Conservation (phyloP, 2,888 invertebrate species). For the Druceiella hillmani region DNA sequence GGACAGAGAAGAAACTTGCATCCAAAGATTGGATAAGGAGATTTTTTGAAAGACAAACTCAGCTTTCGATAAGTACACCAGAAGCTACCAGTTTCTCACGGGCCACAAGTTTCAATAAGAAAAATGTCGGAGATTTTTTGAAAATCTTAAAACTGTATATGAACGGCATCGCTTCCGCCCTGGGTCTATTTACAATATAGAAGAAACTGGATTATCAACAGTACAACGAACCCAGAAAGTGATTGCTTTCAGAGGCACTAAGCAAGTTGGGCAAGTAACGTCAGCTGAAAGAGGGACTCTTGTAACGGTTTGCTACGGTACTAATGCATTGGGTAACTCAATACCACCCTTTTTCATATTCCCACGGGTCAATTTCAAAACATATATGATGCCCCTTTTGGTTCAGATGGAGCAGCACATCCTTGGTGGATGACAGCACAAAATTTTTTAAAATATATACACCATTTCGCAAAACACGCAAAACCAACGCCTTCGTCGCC, state of each 20-base stretch:
- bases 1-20: slow-evolving; percentile 21
- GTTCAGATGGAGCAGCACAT: slow-evolving; percentile 22
- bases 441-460: slow-evolving; percentile 18
- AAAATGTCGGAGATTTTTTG: slow-evolving; percentile 19
- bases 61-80: too few species aligned
- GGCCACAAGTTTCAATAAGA: slow-evolving; percentile 18
- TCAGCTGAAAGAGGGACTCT: slow-evolving; percentile 23
- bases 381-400: slow-evolving; percentile 22
- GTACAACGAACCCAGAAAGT: slow-evolving; percentile 21
- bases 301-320: slow-evolving; percentile 17
- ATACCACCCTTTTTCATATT: slow-evolving; percentile 18
- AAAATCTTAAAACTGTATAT: slow-evolving; percentile 19
- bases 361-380: slow-evolving; percentile 20
- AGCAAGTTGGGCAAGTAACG: slow-evolving; percentile 25
- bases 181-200: slow-evolving; percentile 24
- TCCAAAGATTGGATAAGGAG: slow-evolving; percentile 22
- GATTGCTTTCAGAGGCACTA: slow-evolving; percentile 23
- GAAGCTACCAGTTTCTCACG: slow-evolving; percentile 22
- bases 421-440: slow-evolving; percentile 23
- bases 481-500: slow-evolving; percentile 19
- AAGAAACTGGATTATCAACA: slow-evolving; percentile 23
- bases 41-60: slow-evolving; percentile 21
- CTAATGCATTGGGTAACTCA: slow-evolving; percentile 20
- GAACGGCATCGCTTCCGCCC: slow-evolving; percentile 22
- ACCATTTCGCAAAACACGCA: slow-evolving; percentile 24